Conservation (phyloP, 1,140 invertebrate genomes). For the Drosophila ambigua region DNA sequence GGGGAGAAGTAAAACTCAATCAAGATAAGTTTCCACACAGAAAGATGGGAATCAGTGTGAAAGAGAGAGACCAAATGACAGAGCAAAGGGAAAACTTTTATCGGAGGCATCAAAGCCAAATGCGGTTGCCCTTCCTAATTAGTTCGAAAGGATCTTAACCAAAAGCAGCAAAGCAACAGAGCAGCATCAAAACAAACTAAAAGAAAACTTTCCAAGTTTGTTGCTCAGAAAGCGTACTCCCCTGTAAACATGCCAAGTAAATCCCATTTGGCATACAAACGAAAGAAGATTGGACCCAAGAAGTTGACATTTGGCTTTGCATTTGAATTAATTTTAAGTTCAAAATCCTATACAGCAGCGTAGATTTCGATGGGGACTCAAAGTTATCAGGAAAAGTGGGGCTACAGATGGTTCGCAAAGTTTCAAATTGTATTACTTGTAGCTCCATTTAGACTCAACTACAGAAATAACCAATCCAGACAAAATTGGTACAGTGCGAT, state of each 20-base stretch:
- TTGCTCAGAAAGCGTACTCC: slow-evolving; percentile 12
- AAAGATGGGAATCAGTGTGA: not conserved
- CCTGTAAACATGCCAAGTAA: slow-evolving; percentile 36
- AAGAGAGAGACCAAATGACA: slow-evolving; percentile 5
- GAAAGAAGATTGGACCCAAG: slow-evolving; percentile 5
- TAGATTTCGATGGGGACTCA: too few relatives aligned
- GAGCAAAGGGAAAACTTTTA: slow-evolving; percentile 40
- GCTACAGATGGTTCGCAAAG: too few relatives aligned
- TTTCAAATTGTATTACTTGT: too few relatives aligned
- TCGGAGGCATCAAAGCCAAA: slow-evolving; percentile 39
- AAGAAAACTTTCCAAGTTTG: slow-evolving; percentile 42
- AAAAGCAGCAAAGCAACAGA: too few relatives aligned
- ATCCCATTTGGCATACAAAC: slow-evolving; percentile 40
- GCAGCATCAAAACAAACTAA: slow-evolving; percentile 22
- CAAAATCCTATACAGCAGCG: not conserved
- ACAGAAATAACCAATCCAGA: too few relatives aligned
- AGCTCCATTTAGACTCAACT: too few relatives aligned
- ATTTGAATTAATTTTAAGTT: slow-evolving; percentile 13
- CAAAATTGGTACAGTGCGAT: too few relatives aligned
- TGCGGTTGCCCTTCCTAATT: slow-evolving; percentile 51
- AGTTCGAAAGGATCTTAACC: slow-evolving; percentile 49
- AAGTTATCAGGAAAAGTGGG: too few relatives aligned
- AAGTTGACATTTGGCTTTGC: slow-evolving; percentile 27
- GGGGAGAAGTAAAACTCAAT: slow-evolving; percentile 44
- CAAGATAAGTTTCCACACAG: slow-evolving; percentile 29